Evolutionary conservation across 2,888 invertebrate species (phyloP).

Genomic region (Conchocele bisecta): DNA sequence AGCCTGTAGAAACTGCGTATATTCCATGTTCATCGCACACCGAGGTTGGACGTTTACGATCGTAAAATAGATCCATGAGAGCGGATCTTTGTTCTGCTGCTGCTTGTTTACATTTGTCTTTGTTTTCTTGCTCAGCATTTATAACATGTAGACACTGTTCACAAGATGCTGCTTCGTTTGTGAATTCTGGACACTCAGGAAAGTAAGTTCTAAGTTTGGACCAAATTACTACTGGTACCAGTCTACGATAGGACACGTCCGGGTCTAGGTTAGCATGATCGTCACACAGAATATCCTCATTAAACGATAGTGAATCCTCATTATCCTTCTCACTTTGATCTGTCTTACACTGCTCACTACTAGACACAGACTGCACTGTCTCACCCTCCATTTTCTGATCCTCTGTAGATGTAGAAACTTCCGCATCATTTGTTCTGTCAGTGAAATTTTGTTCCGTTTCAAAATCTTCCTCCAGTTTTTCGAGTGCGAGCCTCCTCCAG

Average conservation of each 20-base stretch:
- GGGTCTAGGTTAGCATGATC: conserved; percentile 83
- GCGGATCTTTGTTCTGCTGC: conserved; percentile 81
- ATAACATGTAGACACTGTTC: conserved; percentile 70
- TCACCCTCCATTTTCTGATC: conserved; percentile 3
- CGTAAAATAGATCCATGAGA: conserved; percentile 80
- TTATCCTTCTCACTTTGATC: conserved; percentile 35
- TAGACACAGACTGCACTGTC: too few relatives aligned
- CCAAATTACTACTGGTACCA: conserved; percentile 85
- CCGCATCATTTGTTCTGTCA: conserved; percentile 27
- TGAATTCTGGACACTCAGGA: conserved; percentile 79
- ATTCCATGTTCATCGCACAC: conserved; percentile 60
- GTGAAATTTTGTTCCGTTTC: conserved; percentile 32
- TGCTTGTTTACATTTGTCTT: conserved; percentile 58
- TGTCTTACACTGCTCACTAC: conserved; percentile 5
- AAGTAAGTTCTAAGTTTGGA: conserved; percentile 84
- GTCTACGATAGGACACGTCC: conserved; percentile 82
- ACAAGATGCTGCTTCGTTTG: conserved; percentile 67
- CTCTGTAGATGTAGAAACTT: neutral
- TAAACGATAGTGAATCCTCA: conserved; percentile 83
- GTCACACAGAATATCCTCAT: conserved; percentile 85
- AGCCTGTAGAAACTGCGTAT: conserved; percentile 77
- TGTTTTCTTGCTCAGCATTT: conserved; percentile 56
- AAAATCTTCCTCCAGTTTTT: conserved; percentile 43
- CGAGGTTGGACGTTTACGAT: conserved; percentile 79
- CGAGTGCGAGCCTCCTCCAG: conserved; percentile 84